These are phyloP conservation scores for Catharus minimus DNA, from an alignment of 2,113 vertebrate genomes.

Conservation along the genomic window DNA sequence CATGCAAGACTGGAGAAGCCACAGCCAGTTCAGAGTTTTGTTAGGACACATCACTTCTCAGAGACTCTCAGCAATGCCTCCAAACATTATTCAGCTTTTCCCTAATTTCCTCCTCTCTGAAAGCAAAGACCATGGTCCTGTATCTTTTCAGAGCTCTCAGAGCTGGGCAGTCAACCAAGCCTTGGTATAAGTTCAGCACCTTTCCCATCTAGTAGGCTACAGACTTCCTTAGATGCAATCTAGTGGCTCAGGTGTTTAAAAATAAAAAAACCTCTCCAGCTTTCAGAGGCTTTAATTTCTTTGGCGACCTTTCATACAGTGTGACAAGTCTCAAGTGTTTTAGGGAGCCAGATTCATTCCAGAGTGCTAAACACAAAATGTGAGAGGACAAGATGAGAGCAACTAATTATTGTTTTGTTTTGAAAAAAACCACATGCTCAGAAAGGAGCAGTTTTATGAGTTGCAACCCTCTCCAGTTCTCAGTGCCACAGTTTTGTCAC, in stretches of 20 bases:
- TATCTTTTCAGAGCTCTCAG: not conserved
- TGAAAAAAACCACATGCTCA: rapidly evolving
- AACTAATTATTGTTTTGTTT: not conserved
- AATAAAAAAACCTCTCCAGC: not conserved
- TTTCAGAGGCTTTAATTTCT: not conserved
- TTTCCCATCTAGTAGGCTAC: not conserved
- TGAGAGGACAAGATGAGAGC: not conserved
- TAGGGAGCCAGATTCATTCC: not conserved
- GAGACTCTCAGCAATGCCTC: not conserved
- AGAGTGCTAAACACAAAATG: not conserved
- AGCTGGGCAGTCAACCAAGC: not conserved
- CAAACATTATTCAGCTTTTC: not conserved
- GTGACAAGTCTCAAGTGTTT: not conserved
- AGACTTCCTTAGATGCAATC: not conserved
- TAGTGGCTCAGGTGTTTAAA: not conserved
- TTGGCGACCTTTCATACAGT: not conserved
- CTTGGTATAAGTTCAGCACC: not conserved
- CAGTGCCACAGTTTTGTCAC: not conserved
- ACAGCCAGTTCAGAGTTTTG: not conserved
- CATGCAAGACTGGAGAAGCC: not conserved
- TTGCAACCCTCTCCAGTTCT: not conserved
- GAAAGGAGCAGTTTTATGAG: not conserved
- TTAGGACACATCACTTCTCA: not conserved
- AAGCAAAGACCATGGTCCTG: not conserved
- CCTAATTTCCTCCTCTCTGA: not conserved